Evolutionary conservation across 2,797 vertebrate genomes (phyloP).

Genomic region (Ispidina picta): DNA sequence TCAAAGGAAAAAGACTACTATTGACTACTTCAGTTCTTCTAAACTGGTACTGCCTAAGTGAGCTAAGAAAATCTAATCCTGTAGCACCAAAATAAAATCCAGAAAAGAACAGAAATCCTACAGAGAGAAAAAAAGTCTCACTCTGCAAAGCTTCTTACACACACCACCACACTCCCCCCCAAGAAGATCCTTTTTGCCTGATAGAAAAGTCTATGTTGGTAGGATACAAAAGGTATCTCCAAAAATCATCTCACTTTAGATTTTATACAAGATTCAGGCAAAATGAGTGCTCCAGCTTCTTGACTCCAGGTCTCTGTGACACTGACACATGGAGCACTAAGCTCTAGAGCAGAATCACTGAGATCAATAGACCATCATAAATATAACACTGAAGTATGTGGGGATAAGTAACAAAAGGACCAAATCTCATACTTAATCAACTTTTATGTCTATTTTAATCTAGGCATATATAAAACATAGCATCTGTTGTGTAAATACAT

Average conservation of each 20-base stretch:
- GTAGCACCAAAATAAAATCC: neutral
- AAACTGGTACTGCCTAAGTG: neutral
- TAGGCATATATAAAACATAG: neutral
- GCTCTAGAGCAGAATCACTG: neutral
- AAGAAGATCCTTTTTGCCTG: neutral
- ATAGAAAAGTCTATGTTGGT: neutral
- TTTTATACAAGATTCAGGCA: neutral
- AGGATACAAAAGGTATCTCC: neutral
- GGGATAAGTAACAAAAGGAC: neutral
- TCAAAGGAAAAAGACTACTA: neutral
- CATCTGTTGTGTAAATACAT: neutral
- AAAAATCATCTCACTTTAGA: neutral
- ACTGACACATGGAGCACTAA: neutral
- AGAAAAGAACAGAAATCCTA: neutral
- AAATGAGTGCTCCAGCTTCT: neutral
- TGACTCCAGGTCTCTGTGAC: neutral
- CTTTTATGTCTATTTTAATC: neutral
- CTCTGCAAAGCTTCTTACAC: neutral
- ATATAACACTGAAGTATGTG: neutral
- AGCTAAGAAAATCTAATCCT: neutral
- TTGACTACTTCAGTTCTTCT: neutral
- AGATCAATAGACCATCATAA: neutral
- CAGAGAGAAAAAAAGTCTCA: neutral
- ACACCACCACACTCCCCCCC: too few relatives aligned
- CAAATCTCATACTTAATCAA: neutral